Percentiles rank a stretch among this genome's conserved stretches.
phyloP scores from a whole-genome alignment of 2,113 vertebrate genomes.

The Gallinago media region DNA sequence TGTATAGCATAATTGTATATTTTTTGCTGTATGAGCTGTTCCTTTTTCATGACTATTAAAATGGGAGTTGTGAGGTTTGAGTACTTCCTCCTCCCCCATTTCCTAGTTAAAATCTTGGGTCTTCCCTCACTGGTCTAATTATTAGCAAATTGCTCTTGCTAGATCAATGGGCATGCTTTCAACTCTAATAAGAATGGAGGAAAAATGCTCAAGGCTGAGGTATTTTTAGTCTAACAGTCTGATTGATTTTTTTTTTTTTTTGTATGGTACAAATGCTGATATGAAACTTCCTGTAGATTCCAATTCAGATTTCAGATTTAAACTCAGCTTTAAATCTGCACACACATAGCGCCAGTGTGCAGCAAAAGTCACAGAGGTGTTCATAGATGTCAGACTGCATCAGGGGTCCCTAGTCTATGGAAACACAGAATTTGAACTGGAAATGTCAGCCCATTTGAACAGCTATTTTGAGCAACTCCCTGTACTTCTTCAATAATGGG shows the following conservation, averaged over 20 bases:
- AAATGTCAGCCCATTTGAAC: not conserved
- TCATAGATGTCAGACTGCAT: not conserved
- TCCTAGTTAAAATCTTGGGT: not conserved
- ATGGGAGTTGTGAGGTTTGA: not conserved
- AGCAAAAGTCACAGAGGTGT: not conserved
- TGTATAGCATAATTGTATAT: not conserved
- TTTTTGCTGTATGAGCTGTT: not conserved
- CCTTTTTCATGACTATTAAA: not conserved
- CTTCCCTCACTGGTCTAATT: slow-evolving; percentile 28
- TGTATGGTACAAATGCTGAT: not conserved
- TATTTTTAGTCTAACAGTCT: slow-evolving; percentile 48
- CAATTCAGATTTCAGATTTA: not conserved
- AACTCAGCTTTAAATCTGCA: not conserved
- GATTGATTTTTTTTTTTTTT: slow-evolving; percentile 2
- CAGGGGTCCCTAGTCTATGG: not conserved
- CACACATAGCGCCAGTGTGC: not conserved
- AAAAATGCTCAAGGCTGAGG: slow-evolving; percentile 52
- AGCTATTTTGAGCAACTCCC: not conserved
- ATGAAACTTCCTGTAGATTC: not conserved
- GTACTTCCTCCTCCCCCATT: not conserved
- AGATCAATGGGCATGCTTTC: slow-evolving; percentile 58
- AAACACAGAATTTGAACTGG: not conserved
- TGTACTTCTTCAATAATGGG: not conserved
- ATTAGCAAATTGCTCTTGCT: slow-evolving; percentile 59
- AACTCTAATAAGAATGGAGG: slow-evolving; percentile 45